Conservation (phyloP, 2,797 vertebrate genomes). For the Trematomus bernacchii region DNA sequence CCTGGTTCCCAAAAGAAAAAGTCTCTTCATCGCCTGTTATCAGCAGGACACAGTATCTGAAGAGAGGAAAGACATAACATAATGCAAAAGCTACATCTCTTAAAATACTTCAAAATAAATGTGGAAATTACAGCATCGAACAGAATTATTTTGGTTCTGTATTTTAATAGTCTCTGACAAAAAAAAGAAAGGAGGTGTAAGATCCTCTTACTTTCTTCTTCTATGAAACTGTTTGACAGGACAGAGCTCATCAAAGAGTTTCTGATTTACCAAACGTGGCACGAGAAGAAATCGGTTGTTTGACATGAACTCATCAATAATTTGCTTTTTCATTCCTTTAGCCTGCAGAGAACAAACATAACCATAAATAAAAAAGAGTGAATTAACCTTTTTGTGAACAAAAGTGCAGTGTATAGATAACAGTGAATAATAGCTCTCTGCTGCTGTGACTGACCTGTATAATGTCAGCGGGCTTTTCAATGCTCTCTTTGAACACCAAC, state of each 20-base stretch:
- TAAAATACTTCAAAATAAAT: neutral
- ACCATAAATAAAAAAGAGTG: neutral
- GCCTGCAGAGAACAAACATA: conserved; percentile 80
- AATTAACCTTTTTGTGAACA: neutral
- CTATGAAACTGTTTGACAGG: conserved; percentile 95
- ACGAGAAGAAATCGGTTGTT: conserved; percentile 95
- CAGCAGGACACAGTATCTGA: conserved; percentile 93
- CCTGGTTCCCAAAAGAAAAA: conserved; percentile 84
- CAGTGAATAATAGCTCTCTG: neutral
- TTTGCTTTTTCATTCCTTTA: conserved; percentile 94
- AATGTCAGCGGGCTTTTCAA: conserved; percentile 89
- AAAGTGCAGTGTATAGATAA: neutral
- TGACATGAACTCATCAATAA: conserved; percentile 94
- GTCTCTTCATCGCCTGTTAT: conserved; percentile 88
- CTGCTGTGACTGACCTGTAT: conserved; percentile 87
- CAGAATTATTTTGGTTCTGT: neutral
- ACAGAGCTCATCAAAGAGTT: conserved; percentile 95
- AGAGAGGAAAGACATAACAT: neutral
- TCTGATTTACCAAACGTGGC: conserved; percentile 94
- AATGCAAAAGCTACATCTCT: neutral
- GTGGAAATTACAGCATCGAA: neutral
- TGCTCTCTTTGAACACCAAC: conserved; percentile 94
- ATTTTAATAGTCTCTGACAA: neutral
- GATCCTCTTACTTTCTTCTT: conserved; percentile 92
- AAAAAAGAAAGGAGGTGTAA: neutral